Percentiles rank a stretch among this genome's conserved stretches.
phyloP scores from a whole-genome alignment of 2,113 vertebrate genomes.

The Indicator indicator region DNA sequence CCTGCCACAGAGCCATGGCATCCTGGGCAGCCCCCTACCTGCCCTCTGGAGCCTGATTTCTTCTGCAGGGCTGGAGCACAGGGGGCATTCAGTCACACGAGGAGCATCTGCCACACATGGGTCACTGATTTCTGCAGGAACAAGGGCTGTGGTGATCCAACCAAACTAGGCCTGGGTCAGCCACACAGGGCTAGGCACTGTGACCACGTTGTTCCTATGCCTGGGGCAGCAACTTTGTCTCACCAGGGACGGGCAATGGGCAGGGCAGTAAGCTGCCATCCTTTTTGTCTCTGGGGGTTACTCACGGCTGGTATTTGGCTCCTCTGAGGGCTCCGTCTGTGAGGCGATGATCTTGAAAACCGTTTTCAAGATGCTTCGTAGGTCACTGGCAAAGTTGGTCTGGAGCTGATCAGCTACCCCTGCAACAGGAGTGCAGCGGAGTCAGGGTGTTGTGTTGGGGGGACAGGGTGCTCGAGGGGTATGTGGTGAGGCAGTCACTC shows the following conservation, averaged over 20 bases:
- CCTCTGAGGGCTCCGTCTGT: background rate
- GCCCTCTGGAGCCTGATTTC: background rate
- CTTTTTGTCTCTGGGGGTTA: background rate
- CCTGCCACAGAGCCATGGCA: background rate
- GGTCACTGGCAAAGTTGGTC: slow-evolving; percentile 80
- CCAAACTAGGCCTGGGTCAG: background rate
- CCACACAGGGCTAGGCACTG: background rate
- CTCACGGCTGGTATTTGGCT: slow-evolving; percentile 31
- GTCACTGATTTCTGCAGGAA: background rate
- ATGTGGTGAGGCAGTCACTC: background rate
- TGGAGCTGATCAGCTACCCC: slow-evolving; percentile 81
- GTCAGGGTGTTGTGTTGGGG: no score
- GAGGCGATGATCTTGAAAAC: slow-evolving; percentile 74
- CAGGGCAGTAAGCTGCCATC: background rate
- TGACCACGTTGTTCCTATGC: background rate
- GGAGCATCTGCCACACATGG: background rate
- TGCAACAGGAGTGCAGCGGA: background rate
- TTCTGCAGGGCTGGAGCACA: background rate
- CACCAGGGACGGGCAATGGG: background rate
- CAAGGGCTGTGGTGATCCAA: background rate
- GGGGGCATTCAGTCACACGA: background rate
- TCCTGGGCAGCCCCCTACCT: background rate
- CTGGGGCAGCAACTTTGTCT: background rate
- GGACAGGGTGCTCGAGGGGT: no score
- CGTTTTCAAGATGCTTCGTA: slow-evolving; percentile 74